Base-by-base conservation (phyloP, 2,888 invertebrate genomes). In the Eupithecia subumbrata region DNA sequence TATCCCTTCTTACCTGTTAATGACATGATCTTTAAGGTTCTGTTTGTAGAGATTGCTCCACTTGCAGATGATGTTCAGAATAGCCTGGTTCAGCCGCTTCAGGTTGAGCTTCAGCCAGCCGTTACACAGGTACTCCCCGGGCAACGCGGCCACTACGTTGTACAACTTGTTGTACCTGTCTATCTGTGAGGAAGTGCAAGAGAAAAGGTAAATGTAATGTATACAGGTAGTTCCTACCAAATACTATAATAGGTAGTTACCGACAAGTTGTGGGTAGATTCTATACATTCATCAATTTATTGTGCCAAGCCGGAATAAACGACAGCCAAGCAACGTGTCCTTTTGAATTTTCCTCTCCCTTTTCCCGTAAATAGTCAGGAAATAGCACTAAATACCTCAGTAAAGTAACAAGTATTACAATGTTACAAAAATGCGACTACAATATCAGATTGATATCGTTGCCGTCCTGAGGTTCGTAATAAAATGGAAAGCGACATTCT, bases 1-100 rank as follows among this genome's bases (percentile, higher is more conserved):
- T 37, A 37, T 0, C 37, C 37, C 37, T 37, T 8, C 34, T 0
- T 5, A 68, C 68, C 68, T 68, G 43, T 43, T 43, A 5, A 43
- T 68, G 22, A 99, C 98, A 80, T 97, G 96, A 82, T 98, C 96
- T 80, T 97, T 97, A 12, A 99, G 95, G 92, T 98, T 97, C 84
- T 97, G 96, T 85, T 98, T 98, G 86, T 97, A 98, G 81, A 98
- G 95, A 86, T 97, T 97, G 75, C 97, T 97, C 98, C 99, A 99
- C 85, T 98, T 97, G 87, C 97, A 97, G 77, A 98, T 96, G 37
- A 96, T 96, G 87, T 97, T 98, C 79, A 98, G 95, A 25, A 99
- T 96, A 0, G 96, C 96, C 84, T 97, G 97, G 83, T 98, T 97
- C 82, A 99, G 96, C 0, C 97, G 96, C 76, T 96, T 96, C 69